phyloP scores from a whole-genome alignment of 2,797 vertebrate species.

The Melanotaenia pygmaea region DNA sequence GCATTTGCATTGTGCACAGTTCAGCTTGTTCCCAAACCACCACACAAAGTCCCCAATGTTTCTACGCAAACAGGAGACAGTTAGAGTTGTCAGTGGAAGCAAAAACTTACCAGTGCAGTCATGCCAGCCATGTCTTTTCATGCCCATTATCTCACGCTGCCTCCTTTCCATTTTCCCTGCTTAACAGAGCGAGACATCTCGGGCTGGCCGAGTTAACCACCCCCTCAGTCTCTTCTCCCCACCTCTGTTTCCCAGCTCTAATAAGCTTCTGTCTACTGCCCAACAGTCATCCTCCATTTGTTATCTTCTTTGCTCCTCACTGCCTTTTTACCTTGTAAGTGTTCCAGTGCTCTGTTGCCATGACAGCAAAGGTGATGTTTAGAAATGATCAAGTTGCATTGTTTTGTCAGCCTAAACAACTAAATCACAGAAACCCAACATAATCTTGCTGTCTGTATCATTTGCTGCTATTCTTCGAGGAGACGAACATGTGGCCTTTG shows the following conservation, averaged over 20 bases:
- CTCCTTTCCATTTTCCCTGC: constrained; percentile 2
- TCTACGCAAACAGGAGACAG: constrained; percentile 3
- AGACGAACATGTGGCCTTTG: constrained; percentile 52
- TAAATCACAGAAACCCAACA: constrained; percentile 17
- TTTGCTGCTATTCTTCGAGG: constrained; percentile 19
- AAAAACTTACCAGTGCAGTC: constrained; percentile 27
- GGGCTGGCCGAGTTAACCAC: neutral
- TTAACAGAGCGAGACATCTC: neutral
- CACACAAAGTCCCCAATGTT: neutral
- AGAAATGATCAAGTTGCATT: constrained; percentile 22
- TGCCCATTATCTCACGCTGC: constrained; percentile 18
- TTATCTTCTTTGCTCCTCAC: constrained; percentile 23
- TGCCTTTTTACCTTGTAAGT: constrained; percentile 8
- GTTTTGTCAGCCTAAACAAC: constrained; percentile 1
- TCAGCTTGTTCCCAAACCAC: neutral
- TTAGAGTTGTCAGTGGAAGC: neutral
- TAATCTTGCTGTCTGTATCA: constrained; percentile 22
- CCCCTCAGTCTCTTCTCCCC: constrained; percentile 17
- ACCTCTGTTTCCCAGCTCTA: constrained; percentile 27
- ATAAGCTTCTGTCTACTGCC: constrained; percentile 30
- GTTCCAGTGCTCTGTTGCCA: constrained; percentile 60
- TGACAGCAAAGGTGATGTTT: constrained; percentile 53
- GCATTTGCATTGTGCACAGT: neutral
- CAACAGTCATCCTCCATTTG: constrained; percentile 29
- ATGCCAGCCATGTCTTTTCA: constrained; percentile 13